Evolutionary conservation across 2,113 vertebrate genomes (phyloP).

Genomic region (Callorhinus ursinus): DNA sequence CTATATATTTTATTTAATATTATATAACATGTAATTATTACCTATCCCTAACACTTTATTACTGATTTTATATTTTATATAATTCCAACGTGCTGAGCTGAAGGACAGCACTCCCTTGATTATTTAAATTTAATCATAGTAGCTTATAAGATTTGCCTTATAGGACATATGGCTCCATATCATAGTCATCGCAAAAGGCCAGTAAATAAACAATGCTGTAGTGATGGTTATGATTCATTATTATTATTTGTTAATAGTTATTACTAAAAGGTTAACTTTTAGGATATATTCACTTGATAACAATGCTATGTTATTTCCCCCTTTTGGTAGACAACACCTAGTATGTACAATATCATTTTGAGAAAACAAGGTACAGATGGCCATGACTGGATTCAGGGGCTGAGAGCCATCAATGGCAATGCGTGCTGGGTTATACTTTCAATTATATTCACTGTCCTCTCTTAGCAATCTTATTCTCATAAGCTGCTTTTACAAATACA

Average conservation of each 20-base stretch:
- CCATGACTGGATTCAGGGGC: background rate
- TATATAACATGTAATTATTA: conserved; percentile 39
- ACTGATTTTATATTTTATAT: conserved; percentile 38
- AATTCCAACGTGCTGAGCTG: conserved; percentile 42
- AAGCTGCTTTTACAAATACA: background rate
- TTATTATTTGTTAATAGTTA: background rate
- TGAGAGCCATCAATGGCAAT: background rate
- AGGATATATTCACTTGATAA: background rate
- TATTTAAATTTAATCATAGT: conserved; percentile 51
- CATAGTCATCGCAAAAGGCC: background rate
- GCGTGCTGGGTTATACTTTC: background rate
- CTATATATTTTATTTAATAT: conserved; percentile 6
- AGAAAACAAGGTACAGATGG: background rate
- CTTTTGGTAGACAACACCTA: background rate
- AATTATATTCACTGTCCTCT: background rate
- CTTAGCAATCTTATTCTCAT: background rate
- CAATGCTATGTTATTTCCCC: background rate
- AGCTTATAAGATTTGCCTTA: background rate
- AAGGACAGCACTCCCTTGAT: background rate
- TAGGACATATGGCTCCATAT: background rate
- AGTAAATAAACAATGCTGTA: background rate
- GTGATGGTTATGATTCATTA: background rate
- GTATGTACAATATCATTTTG: background rate
- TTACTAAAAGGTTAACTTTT: background rate
- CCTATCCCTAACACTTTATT: background rate